Evolutionary conservation across 92 coral and sea anemone species (phyloP).

Genomic region (Umimayanthus kanabou): DNA sequence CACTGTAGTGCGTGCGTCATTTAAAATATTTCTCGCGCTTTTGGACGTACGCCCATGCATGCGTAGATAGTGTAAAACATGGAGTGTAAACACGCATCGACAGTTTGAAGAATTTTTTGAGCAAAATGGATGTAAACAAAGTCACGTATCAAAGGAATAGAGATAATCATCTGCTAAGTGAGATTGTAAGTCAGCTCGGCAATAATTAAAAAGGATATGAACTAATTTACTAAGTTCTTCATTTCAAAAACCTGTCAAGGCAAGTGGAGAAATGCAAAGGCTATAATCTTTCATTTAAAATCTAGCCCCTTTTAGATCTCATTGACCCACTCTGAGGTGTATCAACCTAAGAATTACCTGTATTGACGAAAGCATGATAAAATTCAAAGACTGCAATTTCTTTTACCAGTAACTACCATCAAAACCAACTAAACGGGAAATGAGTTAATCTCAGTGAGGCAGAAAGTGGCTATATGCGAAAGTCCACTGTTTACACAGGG

Average conservation of each 20-base stretch:
- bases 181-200: too few species aligned
- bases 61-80: too few species aligned
- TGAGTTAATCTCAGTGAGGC: slow-evolving; percentile 58
- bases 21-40: too few species aligned
- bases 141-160: too few species aligned
- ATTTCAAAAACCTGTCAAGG: slow-evolving; percentile 50
- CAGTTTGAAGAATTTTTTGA: too few species aligned
- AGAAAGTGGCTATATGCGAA: slow-evolving; percentile 53
- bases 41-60: too few species aligned
- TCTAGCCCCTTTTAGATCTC: slow-evolving; percentile 47
- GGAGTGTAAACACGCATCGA: too few species aligned
- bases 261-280: slow-evolving; percentile 46
- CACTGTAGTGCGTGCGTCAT: too few species aligned
- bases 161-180: too few species aligned
- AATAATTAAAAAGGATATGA: slow-evolving; percentile 24
- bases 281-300: slow-evolving; percentile 46
- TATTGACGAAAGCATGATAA: slow-evolving; percentile 74
- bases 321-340: slow-evolving; percentile 58
- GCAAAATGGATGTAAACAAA: too few species aligned
- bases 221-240: slow-evolving; percentile 56
- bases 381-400: slow-evolving; percentile 54
- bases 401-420: slow-evolving; percentile 61
- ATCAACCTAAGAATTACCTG: slow-evolving; percentile 52
- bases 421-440: slow-evolving; percentile 64
- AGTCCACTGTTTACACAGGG: slow-evolving; percentile 54